phyloP scores from a whole-genome alignment of 2,113 vertebrate genomes.

The Brevimyrus niger region DNA sequence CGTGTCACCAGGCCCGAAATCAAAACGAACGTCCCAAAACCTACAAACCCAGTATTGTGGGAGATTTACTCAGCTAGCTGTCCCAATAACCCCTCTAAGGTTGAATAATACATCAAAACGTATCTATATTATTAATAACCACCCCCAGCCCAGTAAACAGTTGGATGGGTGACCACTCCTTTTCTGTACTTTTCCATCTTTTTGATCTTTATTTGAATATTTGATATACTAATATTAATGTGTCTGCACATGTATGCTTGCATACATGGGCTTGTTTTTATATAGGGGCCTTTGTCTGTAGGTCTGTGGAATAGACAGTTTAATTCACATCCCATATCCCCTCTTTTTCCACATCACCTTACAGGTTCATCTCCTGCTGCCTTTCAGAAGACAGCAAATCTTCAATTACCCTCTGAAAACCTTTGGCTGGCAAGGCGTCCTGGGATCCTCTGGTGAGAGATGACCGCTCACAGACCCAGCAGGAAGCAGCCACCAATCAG shows the following conservation, averaged over 20 bases:
- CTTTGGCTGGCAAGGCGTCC: background rate
- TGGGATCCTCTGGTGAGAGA: background rate
- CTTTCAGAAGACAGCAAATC: slow-evolving; percentile 11
- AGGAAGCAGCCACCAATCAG: background rate
- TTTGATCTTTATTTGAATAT: background rate
- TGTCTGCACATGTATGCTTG: background rate
- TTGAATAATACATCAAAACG: background rate
- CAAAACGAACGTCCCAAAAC: background rate
- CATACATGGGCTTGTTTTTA: background rate
- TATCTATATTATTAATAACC: background rate
- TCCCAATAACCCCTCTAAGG: background rate
- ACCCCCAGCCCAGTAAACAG: background rate
- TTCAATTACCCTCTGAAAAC: slow-evolving; percentile 10
- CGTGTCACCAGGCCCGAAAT: background rate
- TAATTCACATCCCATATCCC: background rate
- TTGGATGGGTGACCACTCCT: background rate
- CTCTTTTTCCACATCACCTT: background rate
- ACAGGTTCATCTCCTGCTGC: background rate
- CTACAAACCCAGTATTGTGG: background rate
- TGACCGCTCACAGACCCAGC: background rate
- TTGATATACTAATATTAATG: background rate
- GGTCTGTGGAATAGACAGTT: background rate
- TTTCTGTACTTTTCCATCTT: background rate
- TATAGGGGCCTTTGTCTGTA: background rate
- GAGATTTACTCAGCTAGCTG: background rate